Percentiles rank a stretch among this genome's conserved stretches.
phyloP scores from a whole-genome alignment of 2,113 vertebrate genomes.

The Alces alces region DNA sequence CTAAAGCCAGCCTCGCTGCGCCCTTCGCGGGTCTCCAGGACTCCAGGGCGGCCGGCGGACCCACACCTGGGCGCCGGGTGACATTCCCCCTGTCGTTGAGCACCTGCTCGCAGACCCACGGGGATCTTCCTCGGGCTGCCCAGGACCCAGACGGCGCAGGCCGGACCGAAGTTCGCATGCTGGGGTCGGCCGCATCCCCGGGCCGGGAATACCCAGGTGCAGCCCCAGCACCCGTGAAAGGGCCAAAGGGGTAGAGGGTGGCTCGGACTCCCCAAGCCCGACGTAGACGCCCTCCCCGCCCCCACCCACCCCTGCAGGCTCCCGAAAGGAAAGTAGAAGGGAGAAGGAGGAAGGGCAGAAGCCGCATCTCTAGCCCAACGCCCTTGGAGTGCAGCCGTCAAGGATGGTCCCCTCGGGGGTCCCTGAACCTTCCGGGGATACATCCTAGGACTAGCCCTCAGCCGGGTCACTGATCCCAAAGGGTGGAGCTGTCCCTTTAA shows the following conservation, averaged over 20 bases:
- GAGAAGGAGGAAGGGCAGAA: not conserved
- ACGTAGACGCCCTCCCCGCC: slow-evolving; percentile 56
- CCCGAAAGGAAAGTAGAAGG: slow-evolving; percentile 50
- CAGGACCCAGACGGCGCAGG: not conserved
- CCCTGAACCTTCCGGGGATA: not conserved
- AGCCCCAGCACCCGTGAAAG: not conserved
- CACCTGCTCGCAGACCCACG: slow-evolving; percentile 9
- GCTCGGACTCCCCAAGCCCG: not conserved
- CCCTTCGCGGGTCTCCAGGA: not conserved
- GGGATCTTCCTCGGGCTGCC: not conserved
- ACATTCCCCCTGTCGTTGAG: not conserved
- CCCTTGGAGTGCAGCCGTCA: not conserved
- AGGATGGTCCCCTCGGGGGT: not conserved
- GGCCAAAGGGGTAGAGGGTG: not conserved
- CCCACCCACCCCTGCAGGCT: slow-evolving; percentile 36
- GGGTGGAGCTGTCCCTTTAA: slow-evolving; percentile 59
- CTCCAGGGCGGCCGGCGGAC: not conserved
- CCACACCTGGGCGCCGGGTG: not conserved
- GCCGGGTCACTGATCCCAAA: not conserved
- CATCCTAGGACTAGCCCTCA: not conserved
- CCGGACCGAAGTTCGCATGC: not conserved
- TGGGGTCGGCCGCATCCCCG: not conserved
- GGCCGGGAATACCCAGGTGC: not conserved
- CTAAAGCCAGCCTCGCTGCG: not conserved
- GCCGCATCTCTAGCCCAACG: not conserved